Evolutionary conservation across 1,140 invertebrate species (phyloP), one percentile per base, ranked within the genome.

Genomic region (Aphelenchoides fujianensis): DNA sequence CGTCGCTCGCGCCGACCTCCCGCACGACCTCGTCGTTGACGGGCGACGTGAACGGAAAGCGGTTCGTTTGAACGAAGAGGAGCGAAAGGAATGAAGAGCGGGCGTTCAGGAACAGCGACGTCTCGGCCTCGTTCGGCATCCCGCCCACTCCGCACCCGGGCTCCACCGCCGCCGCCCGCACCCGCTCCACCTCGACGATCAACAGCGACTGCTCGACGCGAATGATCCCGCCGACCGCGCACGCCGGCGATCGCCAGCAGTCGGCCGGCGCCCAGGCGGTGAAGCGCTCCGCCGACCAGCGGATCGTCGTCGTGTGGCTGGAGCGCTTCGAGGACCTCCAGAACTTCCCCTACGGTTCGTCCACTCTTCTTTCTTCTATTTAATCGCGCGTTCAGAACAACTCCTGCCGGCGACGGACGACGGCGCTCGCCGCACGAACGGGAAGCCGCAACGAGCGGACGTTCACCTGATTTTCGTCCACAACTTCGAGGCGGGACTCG

Each of bases 281-380:
- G 12, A 81, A 77, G 37, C 68, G 76, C 12, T 78, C 53, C 7
- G 3, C 36, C 23, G 77, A 78, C 62, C 69, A 69, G 52, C 28
- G 74, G 19, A 69, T 78, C 48, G 69, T 81, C 36, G 66, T 78
- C 19, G 79, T 78, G 3, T 78, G 76, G 76, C 55, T 78, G 41
- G 76, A 78, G 53, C 34, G 78, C 3, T 23, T 72, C 19, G 76
- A 78, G 66, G 76, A 78, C 68, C 59, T 76, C 69, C 35, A 75
- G 19, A 31, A 69, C 30, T 78, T 78, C 19, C 76, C 76, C 5
- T 54, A 66, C 41, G 76, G 75, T 75, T 61, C 16, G 3, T 61
- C 27, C 16, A 61, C n/a, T 61, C 37, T 27, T 1, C 3, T 16
- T n/a, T 19, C n/a, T n/a, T 2, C 57, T 19, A 61, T 2, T 30